Base-by-base conservation (phyloP, 2,888 invertebrate species). In the Stenichneumon culpator region DNA sequence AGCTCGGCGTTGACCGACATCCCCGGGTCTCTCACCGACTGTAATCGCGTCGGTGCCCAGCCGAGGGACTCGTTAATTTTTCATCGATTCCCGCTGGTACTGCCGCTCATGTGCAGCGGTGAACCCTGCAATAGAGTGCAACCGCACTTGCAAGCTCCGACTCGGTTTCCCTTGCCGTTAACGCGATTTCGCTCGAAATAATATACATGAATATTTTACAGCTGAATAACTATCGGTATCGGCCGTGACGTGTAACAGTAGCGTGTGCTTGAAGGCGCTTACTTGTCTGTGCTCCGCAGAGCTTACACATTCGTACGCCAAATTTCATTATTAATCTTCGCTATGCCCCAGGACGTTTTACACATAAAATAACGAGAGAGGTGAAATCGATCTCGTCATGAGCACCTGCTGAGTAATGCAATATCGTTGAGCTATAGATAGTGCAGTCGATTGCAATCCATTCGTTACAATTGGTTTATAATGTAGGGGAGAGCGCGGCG, bases 41-140 rank as follows among this genome's bases (percentile, higher is more conserved):
- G 16, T 83, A 86, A 83, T 86, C 79, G 82, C 68, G 79, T 79
- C 80, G 65, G 44, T 72, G 75, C 74, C 79, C 50, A 69, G 85
- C 54, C 77, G 47, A 77, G 77, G 70, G 79, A 75, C 84, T 88
- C 87, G 88, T 90, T 89, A 90, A 90, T 90, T 89, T 90, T 89
- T 87, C 89, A 90, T 90, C 85, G 87, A 87, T 83, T 83, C 79
- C 81, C 74, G 73, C 60, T 54, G 39, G 22, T 47, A 39, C 65
- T 28, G 65, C 32, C 36, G 52, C 52, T 36, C 28, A 36, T 57
- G 7, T 77, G 32, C 28, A 14, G 25, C 39, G 19, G 44, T 50
- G 25, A 50, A 50, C 47, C 19, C 47, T 28, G n/a, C 28, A 11
- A 32, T 25, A 47, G 47, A 22, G 47, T 39, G 39, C 36, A 39